These are phyloP conservation scores for Liolophura sinensis DNA, from an alignment of 1,140 invertebrate genomes.

Conservation along the genomic window DNA sequence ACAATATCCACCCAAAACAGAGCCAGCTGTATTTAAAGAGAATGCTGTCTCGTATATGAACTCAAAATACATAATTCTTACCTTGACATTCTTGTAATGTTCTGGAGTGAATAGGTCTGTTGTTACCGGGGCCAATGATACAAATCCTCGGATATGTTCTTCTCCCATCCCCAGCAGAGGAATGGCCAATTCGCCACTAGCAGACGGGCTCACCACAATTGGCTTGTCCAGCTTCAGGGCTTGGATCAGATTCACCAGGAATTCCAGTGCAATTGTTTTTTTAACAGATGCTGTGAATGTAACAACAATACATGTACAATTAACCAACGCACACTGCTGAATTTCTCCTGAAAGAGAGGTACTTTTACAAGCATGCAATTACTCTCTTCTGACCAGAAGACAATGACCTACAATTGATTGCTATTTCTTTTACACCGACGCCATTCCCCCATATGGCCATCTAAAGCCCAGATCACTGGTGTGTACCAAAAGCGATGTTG, in stretches of 20 bases:
- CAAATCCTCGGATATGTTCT: conserved; percentile 44
- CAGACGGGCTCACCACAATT: conserved; percentile 60
- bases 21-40: no score
- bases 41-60: no score
- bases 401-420: no score
- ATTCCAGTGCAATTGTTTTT: conserved; percentile 26
- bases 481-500: no score
- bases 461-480: no score
- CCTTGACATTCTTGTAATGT: conserved; percentile 34
- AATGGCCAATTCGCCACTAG: conserved; percentile 60
- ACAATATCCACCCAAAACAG: no score
- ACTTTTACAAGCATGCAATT: background rate
- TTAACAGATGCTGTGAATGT: conserved; percentile 43
- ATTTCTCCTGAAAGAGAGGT: background rate
- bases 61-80: conserved; percentile 19
- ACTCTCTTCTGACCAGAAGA: no score
- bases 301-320: conserved; percentile 16
- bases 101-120: conserved; percentile 34
- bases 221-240: conserved; percentile 34
- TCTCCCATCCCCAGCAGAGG: conserved; percentile 49
- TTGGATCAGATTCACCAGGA: conserved; percentile 44
- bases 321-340: background rate
- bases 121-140: conserved; percentile 59
- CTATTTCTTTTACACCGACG: no score
- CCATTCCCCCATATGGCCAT: no score